phyloP scores from a whole-genome alignment of 2,113 vertebrate species.

The Lethenteron reissneri region DNA sequence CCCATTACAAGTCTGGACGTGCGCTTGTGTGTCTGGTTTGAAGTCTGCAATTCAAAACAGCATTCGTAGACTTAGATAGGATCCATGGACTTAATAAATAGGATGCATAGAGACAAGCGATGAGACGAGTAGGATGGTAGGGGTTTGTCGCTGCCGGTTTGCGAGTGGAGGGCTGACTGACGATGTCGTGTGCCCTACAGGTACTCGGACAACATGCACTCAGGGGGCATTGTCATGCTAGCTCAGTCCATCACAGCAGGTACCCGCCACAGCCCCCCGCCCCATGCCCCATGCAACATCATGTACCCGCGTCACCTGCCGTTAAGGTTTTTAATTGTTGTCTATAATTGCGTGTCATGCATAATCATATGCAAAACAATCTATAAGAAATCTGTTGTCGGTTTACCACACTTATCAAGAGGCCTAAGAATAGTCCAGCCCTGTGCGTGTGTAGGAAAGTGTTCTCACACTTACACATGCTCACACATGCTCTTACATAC shows the following conservation, averaged over 20 bases:
- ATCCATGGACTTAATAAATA: too few relatives aligned
- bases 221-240: conserved; percentile 56
- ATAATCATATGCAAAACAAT: too few relatives aligned
- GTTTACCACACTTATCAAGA: too few relatives aligned
- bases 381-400: too few relatives aligned
- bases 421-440: too few relatives aligned
- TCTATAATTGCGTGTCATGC: background rate
- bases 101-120: background rate
- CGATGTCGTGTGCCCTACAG: conserved; percentile 29
- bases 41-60: too few relatives aligned
- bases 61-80: too few relatives aligned
- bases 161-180: background rate
- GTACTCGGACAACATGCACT: conserved; percentile 57
- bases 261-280: conserved; percentile 15
- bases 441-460: too few relatives aligned
- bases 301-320: background rate
- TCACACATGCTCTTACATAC: too few relatives aligned
- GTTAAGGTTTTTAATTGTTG: background rate
- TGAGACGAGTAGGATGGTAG: background rate
- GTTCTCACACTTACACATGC: too few relatives aligned
- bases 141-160: background rate
- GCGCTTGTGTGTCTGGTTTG: too few relatives aligned
- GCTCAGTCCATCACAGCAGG: conserved; percentile 97
- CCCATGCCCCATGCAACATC: background rate
- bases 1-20: too few relatives aligned